Evolutionary conservation across 2,888 invertebrate species (phyloP).

Genomic region (Sarcophaga subvicina): DNA sequence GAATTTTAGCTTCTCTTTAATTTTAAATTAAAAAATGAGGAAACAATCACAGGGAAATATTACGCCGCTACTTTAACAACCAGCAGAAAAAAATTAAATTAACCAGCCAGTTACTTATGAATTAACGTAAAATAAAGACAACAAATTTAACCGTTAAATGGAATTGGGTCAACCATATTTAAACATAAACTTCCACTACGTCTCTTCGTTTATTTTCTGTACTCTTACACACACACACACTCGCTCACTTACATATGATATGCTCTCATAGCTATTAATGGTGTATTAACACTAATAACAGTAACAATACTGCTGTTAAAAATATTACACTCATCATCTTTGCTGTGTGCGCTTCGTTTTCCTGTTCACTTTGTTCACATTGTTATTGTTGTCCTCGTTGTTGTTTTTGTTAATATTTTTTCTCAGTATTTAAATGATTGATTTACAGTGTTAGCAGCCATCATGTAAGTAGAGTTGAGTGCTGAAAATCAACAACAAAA

Average conservation of each 20-base stretch:
- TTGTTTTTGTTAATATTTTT: conserved; percentile 17
- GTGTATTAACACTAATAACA: too few relatives aligned
- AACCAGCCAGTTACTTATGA: conserved; percentile 6
- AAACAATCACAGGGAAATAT: not conserved
- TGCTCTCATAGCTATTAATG: too few relatives aligned
- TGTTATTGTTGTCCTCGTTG: conserved; percentile 24
- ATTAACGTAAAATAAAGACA: too few relatives aligned
- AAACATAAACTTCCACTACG: too few relatives aligned
- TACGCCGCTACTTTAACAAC: not conserved
- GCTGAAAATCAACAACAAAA: not conserved
- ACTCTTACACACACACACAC: too few relatives aligned
- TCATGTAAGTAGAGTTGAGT: not conserved
- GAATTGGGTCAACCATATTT: conserved; percentile 62
- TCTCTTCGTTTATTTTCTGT: too few relatives aligned
- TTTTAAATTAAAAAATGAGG: conserved; percentile 1
- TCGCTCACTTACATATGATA: too few relatives aligned
- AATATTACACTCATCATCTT: too few relatives aligned
- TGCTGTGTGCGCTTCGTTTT: not conserved
- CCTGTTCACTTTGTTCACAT: too few relatives aligned
- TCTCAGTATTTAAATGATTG: conserved; percentile 59
- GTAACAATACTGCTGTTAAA: too few relatives aligned
- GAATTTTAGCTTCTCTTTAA: conserved; percentile 4
- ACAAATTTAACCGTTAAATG: conserved; percentile 59
- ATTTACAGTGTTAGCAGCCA: conserved; percentile 25
- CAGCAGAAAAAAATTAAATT: conserved; percentile 33